phyloP scores from a whole-genome alignment of 2,113 vertebrate species.

The Cryptotis parvus region DNA sequence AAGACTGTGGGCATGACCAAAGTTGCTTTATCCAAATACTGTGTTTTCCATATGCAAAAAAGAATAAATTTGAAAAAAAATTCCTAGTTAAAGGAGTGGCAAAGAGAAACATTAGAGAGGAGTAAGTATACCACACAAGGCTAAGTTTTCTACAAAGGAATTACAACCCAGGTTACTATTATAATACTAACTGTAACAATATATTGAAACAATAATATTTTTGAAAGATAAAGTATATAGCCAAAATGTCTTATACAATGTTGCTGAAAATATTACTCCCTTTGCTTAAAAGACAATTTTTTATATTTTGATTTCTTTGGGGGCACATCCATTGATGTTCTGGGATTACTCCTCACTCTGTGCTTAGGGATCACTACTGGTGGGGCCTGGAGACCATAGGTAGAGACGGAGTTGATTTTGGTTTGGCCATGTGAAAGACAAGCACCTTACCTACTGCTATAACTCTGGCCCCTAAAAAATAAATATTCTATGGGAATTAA shows the following conservation, averaged over 20 bases:
- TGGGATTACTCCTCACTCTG: no score
- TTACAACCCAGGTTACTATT: neutral
- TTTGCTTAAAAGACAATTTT: neutral
- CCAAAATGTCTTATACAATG: neutral
- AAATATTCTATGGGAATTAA: conserved; percentile 34
- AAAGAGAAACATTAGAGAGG: conserved; percentile 15
- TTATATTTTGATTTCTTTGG: no score
- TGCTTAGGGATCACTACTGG: no score
- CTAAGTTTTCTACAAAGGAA: conserved; percentile 16
- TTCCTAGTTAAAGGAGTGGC: neutral
- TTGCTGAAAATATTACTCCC: neutral
- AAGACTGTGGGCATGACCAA: neutral
- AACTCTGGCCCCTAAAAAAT: neutral
- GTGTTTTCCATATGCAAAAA: neutral
- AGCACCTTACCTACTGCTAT: no score
- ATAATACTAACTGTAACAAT: neutral
- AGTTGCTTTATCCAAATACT: neutral
- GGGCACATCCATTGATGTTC: no score
- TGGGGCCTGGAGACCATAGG: no score
- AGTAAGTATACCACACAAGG: neutral
- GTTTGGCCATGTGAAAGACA: no score
- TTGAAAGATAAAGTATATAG: conserved; percentile 37
- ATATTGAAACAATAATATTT: neutral
- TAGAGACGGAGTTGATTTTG: no score
- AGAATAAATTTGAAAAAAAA: neutral